Base-by-base conservation (phyloP, 2,888 invertebrate species). In the Scotopteryx bipunctaria region DNA sequence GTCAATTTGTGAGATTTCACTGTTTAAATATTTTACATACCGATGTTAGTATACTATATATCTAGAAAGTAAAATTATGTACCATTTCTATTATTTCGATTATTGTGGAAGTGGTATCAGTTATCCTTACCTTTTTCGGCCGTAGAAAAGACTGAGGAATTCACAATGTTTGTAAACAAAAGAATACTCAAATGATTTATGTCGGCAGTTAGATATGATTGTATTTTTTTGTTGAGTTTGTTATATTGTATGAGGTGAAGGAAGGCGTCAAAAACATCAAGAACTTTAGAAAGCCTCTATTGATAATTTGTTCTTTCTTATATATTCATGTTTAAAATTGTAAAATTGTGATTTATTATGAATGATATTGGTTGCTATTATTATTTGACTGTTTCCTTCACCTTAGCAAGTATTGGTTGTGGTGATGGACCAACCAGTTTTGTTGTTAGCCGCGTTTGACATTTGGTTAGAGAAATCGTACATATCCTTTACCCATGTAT, bases 111-210 rank as follows among this genome's bases (percentile, higher is more conserved):
- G 72, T 76, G 68, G 74, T 77, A 74, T 73, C 69, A 71, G 75
- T 76, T 80, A 77, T 59, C 69, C 73, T 73, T 81, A 40, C 5
- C 25, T 69, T 77, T 81, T 82, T 79, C 74, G 83, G 78, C 81
- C 76, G 83, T 86, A 88, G 86, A 81, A 83, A 87, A 90, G 89
- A 89, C 88, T 90, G 88, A 79, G 75, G 72, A 78, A 80, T 84
- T 83, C 86, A 83, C 81, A 83, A 78, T 67, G 67, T 76, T 76
- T 48, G 15, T 42, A 66, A 43, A 23, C 14, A 42, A 72, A 81
- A 83, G 83, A 88, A 89, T 88, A 90, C 88, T 88, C 89, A 87
- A 73, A 67, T 61, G 67, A 67, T 72, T 59, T 71, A 37, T 37
- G 78, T 83, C 77, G 84, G 83, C 83, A 80, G 71, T 80, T 75